phyloP scores from a whole-genome alignment of 1,140 invertebrate species.

The Trichonephila inaurata region DNA sequence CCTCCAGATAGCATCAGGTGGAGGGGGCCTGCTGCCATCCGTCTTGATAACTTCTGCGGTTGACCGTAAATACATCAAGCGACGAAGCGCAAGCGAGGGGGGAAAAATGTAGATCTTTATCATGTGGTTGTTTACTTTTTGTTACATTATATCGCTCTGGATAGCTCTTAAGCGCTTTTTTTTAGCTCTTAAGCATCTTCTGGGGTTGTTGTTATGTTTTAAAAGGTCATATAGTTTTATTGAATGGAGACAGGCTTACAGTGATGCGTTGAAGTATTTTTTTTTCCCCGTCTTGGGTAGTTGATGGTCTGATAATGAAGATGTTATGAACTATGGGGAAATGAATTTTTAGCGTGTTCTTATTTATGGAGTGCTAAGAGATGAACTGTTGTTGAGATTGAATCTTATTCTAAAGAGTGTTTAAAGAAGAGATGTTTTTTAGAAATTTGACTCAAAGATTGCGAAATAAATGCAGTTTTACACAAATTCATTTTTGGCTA shows the following conservation, averaged over 20 bases:
- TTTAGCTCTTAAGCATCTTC: neutral
- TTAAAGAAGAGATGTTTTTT: neutral
- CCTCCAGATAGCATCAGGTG: conserved; percentile 23
- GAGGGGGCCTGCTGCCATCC: neutral
- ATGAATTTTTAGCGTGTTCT: too few species aligned
- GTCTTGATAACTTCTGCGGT: neutral
- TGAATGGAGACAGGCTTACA: neutral
- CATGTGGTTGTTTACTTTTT: conserved; percentile 8
- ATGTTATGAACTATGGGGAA: neutral
- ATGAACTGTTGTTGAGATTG: neutral
- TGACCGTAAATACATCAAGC: conserved; percentile 35
- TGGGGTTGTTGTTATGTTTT: neutral
- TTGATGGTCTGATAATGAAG: neutral
- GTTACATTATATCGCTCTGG: conserved; percentile 8
- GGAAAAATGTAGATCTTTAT: neutral
- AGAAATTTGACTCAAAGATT: neutral
- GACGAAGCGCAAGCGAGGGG: neutral
- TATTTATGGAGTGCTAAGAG: too few species aligned
- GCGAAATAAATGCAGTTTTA: too few species aligned
- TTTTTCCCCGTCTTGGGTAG: too few species aligned
- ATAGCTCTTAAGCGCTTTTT: neutral
- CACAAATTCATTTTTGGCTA: too few species aligned
- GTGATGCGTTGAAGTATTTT: neutral
- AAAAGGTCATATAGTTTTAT: conserved; percentile 21
- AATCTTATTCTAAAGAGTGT: neutral